Evolutionary conservation across 2,797 vertebrate genomes (phyloP).

Genomic region (Catostomus latipinnis): DNA sequence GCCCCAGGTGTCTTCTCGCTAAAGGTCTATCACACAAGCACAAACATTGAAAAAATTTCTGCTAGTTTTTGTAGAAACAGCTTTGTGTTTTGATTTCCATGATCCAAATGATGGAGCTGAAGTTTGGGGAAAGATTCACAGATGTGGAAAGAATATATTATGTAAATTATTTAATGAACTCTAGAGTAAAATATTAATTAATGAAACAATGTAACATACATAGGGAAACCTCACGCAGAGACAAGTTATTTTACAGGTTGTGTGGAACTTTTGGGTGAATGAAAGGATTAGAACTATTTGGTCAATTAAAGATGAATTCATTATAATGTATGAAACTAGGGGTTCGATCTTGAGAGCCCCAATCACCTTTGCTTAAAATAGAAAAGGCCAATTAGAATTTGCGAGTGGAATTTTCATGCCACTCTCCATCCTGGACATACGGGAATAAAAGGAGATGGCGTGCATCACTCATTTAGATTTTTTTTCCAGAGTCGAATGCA

Average conservation of each 20-base stretch:
- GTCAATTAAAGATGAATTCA: too few relatives aligned
- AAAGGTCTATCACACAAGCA: not conserved
- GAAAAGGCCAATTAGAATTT: too few relatives aligned
- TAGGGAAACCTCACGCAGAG: slow-evolving; percentile 2
- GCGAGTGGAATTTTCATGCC: too few relatives aligned
- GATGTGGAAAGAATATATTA: slow-evolving; percentile 9
- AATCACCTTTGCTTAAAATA: too few relatives aligned
- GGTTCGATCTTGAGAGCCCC: too few relatives aligned
- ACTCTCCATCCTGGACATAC: too few relatives aligned
- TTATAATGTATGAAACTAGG: too few relatives aligned
- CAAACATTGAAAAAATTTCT: not conserved
- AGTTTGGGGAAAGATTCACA: slow-evolving; percentile 8
- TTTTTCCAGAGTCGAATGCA: too few relatives aligned
- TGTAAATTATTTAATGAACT: slow-evolving; percentile 26
- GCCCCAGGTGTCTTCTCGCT: slow-evolving; percentile 5
- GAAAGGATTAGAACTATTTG: too few relatives aligned
- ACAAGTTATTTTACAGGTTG: not conserved
- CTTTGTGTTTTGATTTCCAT: not conserved
- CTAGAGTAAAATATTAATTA: slow-evolving; percentile 12
- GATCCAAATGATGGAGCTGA: not conserved
- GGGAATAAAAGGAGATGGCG: too few relatives aligned
- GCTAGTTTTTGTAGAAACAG: not conserved
- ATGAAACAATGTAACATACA: not conserved
- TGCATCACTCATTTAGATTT: too few relatives aligned
- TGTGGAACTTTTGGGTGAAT: not conserved